Base-by-base conservation (phyloP, 2,797 vertebrate species). In the Pogoniulus pusillus region DNA sequence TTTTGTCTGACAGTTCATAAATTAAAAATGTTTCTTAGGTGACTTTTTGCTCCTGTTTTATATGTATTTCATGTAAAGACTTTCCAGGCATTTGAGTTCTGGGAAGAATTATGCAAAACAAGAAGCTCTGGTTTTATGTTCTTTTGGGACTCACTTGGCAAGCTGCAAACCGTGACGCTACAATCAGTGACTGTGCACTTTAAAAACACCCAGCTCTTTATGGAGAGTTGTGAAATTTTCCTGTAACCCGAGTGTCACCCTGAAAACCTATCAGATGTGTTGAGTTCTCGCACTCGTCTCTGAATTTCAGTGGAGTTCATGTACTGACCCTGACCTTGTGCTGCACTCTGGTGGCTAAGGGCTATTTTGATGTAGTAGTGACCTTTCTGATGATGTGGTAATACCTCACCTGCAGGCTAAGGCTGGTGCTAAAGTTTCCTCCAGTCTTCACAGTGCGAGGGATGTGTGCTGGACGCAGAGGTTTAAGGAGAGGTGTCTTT, bases 1-100 rank as follows among this genome's bases (percentile, higher is more conserved):
- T 93, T 95, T 91, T 94, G 90, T 94, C 84, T 95, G 94, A 92
- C 95, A 95, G 93, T 90, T 95, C 91, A 95, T 96, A 93, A 96
- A 93, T 95, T 93, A 91, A 87, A 94, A 93, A 91, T 86, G 75
- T 93, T 95, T 86, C 93, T 93, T 94, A 65, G 43, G 85, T 94
- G 93, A 84, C 91, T 95, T 82, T 83, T 89, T 88, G 93, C 92
- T 95, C 92, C 88, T 39, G 1, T 89, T 96, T 93, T 72, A 20
- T 93, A 87, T 91, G 93, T 91, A 88, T 96, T 94, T 94, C 90
- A 41, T 84, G 86, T 89, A 85, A 95, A 95, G 92, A 63, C 83
- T 94, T 92, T n/a, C 58, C 72, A 81, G 79, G 82, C 69, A 1
- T 91, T 89, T 90, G 91, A 89, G 73, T 94, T 86, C 70, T 74